Evolutionary conservation across 2,797 vertebrate genomes (phyloP).

Genomic region (Hydrophis major): DNA sequence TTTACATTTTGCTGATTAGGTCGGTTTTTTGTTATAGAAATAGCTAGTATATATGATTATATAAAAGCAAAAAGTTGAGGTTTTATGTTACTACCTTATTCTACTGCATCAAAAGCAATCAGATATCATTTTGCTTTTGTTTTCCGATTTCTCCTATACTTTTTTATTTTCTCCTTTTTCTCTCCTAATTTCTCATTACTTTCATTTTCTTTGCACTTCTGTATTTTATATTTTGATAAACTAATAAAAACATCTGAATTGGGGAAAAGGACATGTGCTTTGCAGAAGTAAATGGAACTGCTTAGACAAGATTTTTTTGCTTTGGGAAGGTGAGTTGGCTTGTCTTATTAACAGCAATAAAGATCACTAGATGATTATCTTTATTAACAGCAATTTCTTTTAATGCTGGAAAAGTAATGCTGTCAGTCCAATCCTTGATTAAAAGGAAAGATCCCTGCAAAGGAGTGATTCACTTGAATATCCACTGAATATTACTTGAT

Average conservation of each 20-base stretch:
- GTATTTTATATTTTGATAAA: background rate
- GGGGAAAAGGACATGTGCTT: background rate
- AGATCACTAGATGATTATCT: background rate
- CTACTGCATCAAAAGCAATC: background rate
- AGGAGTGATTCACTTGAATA: background rate
- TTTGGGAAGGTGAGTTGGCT: background rate
- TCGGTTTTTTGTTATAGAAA: background rate
- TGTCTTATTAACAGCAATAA: background rate
- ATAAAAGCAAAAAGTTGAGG: background rate
- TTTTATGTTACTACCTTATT: background rate
- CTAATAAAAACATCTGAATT: background rate
- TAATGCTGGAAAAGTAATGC: background rate
- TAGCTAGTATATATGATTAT: background rate
- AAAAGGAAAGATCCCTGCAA: background rate
- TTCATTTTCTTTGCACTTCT: background rate
- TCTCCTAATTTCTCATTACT: background rate
- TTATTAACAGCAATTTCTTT: background rate
- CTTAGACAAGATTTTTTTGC: background rate
- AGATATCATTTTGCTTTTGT: background rate
- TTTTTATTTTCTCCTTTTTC: background rate
- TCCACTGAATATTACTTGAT: background rate
- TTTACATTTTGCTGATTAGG: background rate
- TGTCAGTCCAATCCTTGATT: background rate
- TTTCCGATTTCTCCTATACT: background rate
- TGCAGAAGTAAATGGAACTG: background rate